These are phyloP conservation scores for Proteles cristata DNA, from an alignment of 2,113 vertebrate species.

Conservation along the genomic window DNA sequence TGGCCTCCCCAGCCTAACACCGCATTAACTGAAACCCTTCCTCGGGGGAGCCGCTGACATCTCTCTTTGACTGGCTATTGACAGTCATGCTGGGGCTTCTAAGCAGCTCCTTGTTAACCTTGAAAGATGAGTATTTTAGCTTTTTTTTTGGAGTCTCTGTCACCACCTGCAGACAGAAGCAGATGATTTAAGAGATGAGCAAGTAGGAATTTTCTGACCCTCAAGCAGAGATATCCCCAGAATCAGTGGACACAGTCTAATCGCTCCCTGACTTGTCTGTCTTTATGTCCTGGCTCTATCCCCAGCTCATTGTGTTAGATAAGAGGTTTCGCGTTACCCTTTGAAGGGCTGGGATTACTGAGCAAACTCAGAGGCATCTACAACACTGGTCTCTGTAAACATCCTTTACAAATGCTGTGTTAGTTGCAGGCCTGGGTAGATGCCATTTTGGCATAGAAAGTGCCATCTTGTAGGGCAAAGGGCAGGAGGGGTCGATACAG, in stretches of 20 bases:
- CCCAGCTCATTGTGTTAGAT: slow-evolving; percentile 42
- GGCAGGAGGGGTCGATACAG: background rate
- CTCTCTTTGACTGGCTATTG: slow-evolving; percentile 75
- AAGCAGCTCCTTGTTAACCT: slow-evolving; percentile 83
- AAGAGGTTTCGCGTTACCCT: slow-evolving; percentile 45
- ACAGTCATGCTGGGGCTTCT: slow-evolving; percentile 71
- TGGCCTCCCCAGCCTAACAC: background rate
- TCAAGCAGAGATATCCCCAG: slow-evolving; percentile 42
- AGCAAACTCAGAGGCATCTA: background rate
- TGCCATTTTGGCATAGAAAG: slow-evolving; percentile 58
- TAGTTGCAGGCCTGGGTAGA: background rate
- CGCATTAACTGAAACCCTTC: slow-evolving; percentile 21
- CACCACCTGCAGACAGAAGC: slow-evolving; percentile 61
- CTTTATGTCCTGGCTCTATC: slow-evolving; percentile 41
- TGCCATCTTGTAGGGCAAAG: slow-evolving; percentile 42
- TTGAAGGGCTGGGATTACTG: slow-evolving; percentile 29
- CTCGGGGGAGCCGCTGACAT: slow-evolving; percentile 36
- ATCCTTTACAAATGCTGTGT: slow-evolving; percentile 24
- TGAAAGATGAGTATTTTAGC: slow-evolving; percentile 82
- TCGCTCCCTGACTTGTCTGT: slow-evolving; percentile 17
- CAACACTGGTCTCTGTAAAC: slow-evolving; percentile 33
- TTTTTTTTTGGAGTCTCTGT: slow-evolving; percentile 79
- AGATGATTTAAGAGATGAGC: slow-evolving; percentile 65
- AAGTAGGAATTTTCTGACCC: slow-evolving; percentile 67
- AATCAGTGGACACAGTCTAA: slow-evolving; percentile 3